These are phyloP conservation scores for Propithecus coquereli DNA, from an alignment of 2,113 vertebrate genomes.

Conservation along the genomic window DNA sequence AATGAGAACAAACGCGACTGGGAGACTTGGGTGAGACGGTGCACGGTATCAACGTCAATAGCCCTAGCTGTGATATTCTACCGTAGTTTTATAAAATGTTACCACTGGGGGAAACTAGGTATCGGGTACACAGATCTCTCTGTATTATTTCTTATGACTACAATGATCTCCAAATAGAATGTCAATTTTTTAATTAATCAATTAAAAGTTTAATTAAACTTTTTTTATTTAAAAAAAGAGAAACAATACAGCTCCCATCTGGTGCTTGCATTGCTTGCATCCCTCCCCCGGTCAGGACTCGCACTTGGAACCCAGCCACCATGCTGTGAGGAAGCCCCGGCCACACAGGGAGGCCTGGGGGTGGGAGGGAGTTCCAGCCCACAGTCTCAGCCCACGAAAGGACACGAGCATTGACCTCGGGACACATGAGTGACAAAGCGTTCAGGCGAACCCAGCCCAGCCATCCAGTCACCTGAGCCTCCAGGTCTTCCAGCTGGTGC, in stretches of 20 bases:
- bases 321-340: background rate
- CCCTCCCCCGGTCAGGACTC: background rate
- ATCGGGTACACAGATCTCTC: background rate
- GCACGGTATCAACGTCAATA: too few relatives aligned
- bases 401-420: accelerated
- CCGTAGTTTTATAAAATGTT: background rate
- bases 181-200: background rate
- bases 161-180: background rate
- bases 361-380: accelerated
- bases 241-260: background rate
- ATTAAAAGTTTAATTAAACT: background rate
- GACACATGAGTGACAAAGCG: background rate
- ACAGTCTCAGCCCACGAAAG: background rate
- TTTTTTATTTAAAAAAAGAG: background rate
- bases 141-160: background rate
- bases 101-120: background rate
- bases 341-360: accelerated
- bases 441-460: background rate
- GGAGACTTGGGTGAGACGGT: background rate
- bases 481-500: background rate
- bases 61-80: accelerated
- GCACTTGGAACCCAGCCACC: background rate
- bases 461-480: too few relatives aligned
- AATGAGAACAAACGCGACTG: background rate
- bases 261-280: background rate